Conservation (phyloP, 2,113 vertebrate species). For the Limanda limanda region DNA sequence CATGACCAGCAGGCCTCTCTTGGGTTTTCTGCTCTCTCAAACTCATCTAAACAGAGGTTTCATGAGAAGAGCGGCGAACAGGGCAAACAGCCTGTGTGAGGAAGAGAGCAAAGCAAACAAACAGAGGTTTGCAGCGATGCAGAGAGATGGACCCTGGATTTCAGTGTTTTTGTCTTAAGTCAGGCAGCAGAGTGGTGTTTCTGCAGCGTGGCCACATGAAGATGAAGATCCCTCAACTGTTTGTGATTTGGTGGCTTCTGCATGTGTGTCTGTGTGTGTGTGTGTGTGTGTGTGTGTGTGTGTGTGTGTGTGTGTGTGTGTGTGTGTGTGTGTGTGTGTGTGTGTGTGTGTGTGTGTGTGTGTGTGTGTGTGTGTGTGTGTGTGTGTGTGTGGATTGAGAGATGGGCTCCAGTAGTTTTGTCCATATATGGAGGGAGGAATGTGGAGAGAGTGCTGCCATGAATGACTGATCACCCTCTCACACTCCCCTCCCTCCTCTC, state of each 20-base stretch:
- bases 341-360: slow-evolving; percentile 40
- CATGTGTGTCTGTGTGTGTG: slow-evolving; percentile 32
- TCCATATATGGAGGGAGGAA: slow-evolving; percentile 84
- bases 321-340: slow-evolving; percentile 42
- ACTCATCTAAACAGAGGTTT: slow-evolving; percentile 33
- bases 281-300: slow-evolving; percentile 32
- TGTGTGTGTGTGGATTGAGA: slow-evolving; percentile 40
- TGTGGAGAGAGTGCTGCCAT: slow-evolving; percentile 70
- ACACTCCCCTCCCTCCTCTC: slow-evolving; percentile 26
- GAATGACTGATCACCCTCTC: slow-evolving; percentile 75
- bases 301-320: slow-evolving; percentile 38
- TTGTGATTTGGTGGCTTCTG: slow-evolving; percentile 27
- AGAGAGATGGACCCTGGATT: slow-evolving; percentile 21
- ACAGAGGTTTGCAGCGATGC: slow-evolving; percentile 22
- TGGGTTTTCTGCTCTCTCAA: slow-evolving; percentile 31
- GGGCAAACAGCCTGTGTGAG: slow-evolving; percentile 18
- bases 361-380: slow-evolving; percentile 32
- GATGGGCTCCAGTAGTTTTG: slow-evolving; percentile 74
- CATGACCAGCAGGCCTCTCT: slow-evolving; percentile 37
- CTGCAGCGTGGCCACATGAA: neutral
- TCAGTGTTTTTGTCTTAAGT: neutral
- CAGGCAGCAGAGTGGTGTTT: slow-evolving; percentile 1
- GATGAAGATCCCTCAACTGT: neutral
- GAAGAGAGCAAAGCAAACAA: slow-evolving; percentile 51
- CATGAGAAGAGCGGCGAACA: slow-evolving; percentile 9